Conservation (phyloP, 2,797 vertebrate genomes). For the Sebastes matsubarae region DNA sequence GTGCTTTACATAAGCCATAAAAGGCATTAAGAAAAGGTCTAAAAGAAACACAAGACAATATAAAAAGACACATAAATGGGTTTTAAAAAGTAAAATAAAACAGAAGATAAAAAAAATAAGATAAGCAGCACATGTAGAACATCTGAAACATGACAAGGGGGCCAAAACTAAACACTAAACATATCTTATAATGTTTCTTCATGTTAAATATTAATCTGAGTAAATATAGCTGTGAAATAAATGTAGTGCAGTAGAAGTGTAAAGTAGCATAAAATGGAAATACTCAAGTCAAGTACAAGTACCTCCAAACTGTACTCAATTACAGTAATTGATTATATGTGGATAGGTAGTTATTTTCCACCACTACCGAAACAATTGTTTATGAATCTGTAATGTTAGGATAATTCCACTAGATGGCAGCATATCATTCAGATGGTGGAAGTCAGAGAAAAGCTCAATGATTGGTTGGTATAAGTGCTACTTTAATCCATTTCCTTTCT, state of each 20-base stretch:
- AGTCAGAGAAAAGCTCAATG: neutral
- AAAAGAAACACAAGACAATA: neutral
- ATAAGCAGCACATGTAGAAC: neutral
- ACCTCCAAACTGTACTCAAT: neutral
- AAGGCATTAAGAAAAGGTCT: neutral
- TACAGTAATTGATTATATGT: neutral
- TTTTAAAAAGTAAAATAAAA: neutral
- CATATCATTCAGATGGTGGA: neutral
- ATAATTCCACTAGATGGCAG: slow-evolving; percentile 49
- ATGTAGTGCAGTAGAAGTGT: neutral
- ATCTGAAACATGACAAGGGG: neutral
- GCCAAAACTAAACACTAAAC: neutral
- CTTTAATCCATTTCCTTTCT: too few relatives aligned
- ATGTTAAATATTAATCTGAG: neutral
- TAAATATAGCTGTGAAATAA: neutral
- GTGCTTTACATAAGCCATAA: neutral
- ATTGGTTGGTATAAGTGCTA: neutral
- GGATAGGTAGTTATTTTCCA: neutral
- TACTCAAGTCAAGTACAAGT: neutral
- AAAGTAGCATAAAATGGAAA: neutral
- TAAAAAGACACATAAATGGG: neutral
- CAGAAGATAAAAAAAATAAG: neutral
- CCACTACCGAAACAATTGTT: neutral
- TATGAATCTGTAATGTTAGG: neutral
- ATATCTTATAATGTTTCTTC: neutral